Evolutionary conservation across 2,113 vertebrate genomes (phyloP).

Genomic region (Cyprinodon brontotheroides): DNA sequence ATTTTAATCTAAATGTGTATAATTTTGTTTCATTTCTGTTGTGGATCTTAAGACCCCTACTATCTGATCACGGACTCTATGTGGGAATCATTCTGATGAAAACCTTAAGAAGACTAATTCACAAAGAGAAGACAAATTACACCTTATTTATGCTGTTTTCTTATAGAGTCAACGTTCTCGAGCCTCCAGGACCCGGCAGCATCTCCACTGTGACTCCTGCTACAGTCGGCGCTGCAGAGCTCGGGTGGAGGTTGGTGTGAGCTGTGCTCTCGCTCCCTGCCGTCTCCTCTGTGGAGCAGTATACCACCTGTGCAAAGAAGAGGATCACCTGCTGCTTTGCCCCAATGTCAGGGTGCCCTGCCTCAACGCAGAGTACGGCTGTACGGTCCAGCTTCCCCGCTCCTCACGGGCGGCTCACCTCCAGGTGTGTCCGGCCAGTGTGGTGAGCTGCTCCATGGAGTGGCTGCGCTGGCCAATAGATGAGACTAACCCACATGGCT

Average conservation of each 20-base stretch:
- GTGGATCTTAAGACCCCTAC: too few relatives aligned
- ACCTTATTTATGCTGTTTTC: neutral
- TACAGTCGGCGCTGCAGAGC: constrained; percentile 84
- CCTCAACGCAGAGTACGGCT: constrained; percentile 89
- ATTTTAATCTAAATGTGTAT: too few relatives aligned
- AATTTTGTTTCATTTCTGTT: too few relatives aligned
- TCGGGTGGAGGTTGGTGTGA: constrained; percentile 79
- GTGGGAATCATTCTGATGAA: too few relatives aligned
- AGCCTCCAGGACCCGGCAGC: constrained; percentile 69
- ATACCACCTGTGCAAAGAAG: constrained; percentile 95
- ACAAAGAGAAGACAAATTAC: neutral
- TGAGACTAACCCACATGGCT: constrained; percentile 78
- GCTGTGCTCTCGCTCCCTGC: constrained; percentile 85
- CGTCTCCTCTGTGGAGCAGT: constrained; percentile 86
- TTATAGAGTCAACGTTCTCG: constrained; percentile 73
- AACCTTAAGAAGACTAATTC: too few relatives aligned
- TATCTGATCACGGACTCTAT: too few relatives aligned
- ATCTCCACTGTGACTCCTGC: constrained; percentile 90
- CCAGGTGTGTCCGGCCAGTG: constrained; percentile 86
- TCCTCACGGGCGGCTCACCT: constrained; percentile 88
- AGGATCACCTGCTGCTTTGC: constrained; percentile 90
- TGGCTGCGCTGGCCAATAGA: constrained; percentile 92
- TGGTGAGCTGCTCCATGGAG: constrained; percentile 92
- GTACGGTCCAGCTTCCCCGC: constrained; percentile 88
- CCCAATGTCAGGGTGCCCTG: constrained; percentile 90